These are phyloP conservation scores for Andricus quercusramuli DNA, from an alignment of 2,888 invertebrate genomes.

Conservation along the genomic window DNA sequence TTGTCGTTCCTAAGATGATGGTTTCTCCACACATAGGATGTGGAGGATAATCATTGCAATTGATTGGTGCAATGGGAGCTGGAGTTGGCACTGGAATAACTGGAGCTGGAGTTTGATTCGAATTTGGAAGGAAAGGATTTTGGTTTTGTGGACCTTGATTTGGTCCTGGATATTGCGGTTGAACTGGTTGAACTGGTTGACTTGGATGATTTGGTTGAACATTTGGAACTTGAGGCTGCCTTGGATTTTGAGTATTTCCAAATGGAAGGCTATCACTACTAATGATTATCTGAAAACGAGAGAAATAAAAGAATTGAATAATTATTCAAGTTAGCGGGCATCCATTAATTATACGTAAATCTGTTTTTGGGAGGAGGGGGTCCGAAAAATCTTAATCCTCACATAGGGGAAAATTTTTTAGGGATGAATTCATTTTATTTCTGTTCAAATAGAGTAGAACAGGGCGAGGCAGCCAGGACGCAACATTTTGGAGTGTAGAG, in stretches of 20 bases:
- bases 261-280: conserved; percentile 47
- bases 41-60: conserved; percentile 33
- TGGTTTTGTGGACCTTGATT: neutral
- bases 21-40: conserved; percentile 34
- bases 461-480: too few species aligned
- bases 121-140: conserved; percentile 19
- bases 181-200: neutral
- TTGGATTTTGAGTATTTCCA: conserved; percentile 11
- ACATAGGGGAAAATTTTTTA: too few species aligned
- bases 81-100: neutral
- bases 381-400: too few species aligned
- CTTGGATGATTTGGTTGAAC: neutral
- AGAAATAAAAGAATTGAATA: neutral
- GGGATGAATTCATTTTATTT: too few species aligned
- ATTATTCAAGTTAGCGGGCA: too few species aligned
- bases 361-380: too few species aligned
- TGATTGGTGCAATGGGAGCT: conserved; percentile 8
- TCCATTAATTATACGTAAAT: too few species aligned
- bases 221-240: neutral
- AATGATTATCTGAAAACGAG: conserved; percentile 56
- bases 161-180: neutral
- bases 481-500: too few species aligned
- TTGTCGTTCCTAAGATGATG: conserved; percentile 4
- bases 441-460: too few species aligned
- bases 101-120: conserved; percentile 2